Evolutionary conservation across 2,888 invertebrate species (phyloP), one percentile per base, ranked within the genome.

Genomic region (Hipparchia semele): DNA sequence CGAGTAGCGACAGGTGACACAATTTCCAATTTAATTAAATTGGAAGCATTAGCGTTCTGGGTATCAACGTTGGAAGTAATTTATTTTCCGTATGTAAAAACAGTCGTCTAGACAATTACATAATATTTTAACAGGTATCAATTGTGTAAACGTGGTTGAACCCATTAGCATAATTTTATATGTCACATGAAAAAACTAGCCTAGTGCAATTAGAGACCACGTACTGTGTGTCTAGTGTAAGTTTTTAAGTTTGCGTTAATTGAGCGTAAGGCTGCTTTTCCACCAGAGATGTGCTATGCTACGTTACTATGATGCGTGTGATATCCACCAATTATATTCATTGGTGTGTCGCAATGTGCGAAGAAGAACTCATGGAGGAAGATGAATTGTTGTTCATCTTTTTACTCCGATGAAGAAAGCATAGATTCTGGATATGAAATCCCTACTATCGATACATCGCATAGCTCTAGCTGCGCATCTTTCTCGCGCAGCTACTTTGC

Each of bases 11-110:
- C 33, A 59, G 51, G 56, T 51, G 70, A 67, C 73, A 75, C 71
- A 54, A 72, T 67, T 70, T 68, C 73, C 51, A 76, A 68, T 73
- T 78, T 74, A 78, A 75, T 76, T 75, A 75, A 68, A 72, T 67
- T 67, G 71, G 46, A 59, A 69, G 62, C 75, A 77, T 77, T 76
- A 76, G 60, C 66, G 65, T 71, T 74, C 73, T 73, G 60, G 71
- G 54, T 64, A 71, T 56, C n/a, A 71, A 23, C 56, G 74, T 53
- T 58, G 51, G 12, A 65, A 60, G 71, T 75, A 71, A 75, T 72
- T 71, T 73, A 74, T 51, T 72, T 70, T 60, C 59, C 68, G 72
- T 68, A 61, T 60, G 62, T 71, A 74, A 74, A 71, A 76, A 64
- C 68, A 72, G 64, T 68, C 72, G 73, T 70, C 70, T 68, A 74